Evolutionary conservation across 2,797 vertebrate genomes (phyloP).

Genomic region (Myotis planiceps): DNA sequence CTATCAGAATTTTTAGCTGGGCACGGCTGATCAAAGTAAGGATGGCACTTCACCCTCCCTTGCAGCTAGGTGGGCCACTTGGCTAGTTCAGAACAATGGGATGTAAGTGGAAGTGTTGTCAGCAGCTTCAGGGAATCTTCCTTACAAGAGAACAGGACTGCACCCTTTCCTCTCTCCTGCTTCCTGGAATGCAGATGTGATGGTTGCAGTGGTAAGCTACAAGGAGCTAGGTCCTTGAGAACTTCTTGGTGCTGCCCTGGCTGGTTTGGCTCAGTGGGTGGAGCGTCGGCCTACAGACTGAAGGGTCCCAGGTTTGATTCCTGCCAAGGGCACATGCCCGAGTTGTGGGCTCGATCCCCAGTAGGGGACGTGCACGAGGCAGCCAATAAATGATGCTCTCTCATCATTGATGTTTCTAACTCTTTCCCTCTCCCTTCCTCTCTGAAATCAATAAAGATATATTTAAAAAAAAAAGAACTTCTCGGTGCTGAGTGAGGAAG

Average conservation of each 20-base stretch:
- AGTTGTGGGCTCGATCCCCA: no score
- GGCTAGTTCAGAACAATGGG: background rate
- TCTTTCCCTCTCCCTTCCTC: no score
- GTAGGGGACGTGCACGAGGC: no score
- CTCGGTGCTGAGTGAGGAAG: background rate
- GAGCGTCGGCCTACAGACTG: no score
- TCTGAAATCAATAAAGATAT: no score
- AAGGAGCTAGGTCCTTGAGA: background rate
- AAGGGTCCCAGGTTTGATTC: no score
- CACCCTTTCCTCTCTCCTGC: background rate
- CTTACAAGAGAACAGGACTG: background rate
- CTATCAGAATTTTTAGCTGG: background rate
- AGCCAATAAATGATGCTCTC: no score
- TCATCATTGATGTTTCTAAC: no score
- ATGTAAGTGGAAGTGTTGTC: background rate
- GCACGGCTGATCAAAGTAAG: background rate
- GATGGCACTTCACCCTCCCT: background rate
- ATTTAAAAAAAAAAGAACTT: background rate
- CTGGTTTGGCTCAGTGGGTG: no score
- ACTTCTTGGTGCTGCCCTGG: background rate
- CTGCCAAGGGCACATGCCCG: no score
- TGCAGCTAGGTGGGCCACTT: background rate
- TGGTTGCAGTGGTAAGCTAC: background rate
- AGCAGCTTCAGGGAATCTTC: background rate
- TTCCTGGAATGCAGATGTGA: background rate